phyloP scores from a whole-genome alignment of 2,888 invertebrate species.

The Augochlorella aurata region DNA sequence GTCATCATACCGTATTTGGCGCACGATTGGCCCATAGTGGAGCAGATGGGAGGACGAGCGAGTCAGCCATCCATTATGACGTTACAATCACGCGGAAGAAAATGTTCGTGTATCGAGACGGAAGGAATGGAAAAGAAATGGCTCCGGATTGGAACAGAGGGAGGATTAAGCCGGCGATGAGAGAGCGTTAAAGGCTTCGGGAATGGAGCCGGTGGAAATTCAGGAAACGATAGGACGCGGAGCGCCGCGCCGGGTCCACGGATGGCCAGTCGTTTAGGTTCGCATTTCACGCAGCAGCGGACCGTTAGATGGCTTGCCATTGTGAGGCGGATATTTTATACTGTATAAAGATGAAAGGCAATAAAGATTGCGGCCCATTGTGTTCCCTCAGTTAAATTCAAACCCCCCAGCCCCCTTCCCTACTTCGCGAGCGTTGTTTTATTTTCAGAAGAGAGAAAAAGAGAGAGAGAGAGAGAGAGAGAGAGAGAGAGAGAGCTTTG shows the following conservation, averaged over 20 bases:
- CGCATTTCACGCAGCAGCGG: conserved; percentile 73
- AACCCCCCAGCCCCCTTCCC: conserved; percentile 1
- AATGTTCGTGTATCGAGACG: conserved; percentile 59
- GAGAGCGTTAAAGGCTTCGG: conserved; percentile 46
- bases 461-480: no score
- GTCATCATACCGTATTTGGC: no score
- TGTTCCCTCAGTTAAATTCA: conserved; percentile 52
- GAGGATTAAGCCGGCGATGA: conserved; percentile 54
- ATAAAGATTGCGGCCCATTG: conserved; percentile 61
- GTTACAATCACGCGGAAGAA: conserved; percentile 69
- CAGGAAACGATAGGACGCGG: conserved; percentile 67
- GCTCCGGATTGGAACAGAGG: conserved; percentile 30
- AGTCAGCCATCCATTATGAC: conserved; percentile 38
- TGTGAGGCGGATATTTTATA: conserved; percentile 64
- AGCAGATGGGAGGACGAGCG: background rate
- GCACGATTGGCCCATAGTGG: no score
- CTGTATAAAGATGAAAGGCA: conserved; percentile 64
- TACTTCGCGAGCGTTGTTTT: conserved; percentile 9
- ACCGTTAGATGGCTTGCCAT: conserved; percentile 59
- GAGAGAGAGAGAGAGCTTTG: background rate
- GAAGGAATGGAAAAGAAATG: conserved; percentile 39
- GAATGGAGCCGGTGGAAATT: conserved; percentile 55
- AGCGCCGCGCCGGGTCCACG: conserved; percentile 53
- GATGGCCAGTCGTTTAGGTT: conserved; percentile 70
- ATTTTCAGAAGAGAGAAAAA: background rate